Conservation (phyloP, 2,113 vertebrate species). For the Phalacrocorax carbo region DNA sequence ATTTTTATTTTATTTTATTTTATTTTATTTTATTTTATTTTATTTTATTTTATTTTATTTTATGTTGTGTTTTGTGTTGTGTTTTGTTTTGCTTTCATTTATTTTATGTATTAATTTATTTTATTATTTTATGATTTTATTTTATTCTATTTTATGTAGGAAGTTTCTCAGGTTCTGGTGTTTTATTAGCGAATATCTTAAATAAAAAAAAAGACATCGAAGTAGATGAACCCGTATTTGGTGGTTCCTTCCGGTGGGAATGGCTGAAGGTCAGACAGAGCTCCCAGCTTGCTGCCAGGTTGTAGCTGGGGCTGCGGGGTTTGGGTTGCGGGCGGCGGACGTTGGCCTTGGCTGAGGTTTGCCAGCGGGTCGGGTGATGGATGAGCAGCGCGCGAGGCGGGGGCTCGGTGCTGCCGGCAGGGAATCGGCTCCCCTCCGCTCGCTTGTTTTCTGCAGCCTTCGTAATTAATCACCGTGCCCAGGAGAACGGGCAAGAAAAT, state of each 20-base stretch:
- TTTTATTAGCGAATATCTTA: not conserved
- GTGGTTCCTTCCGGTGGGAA: not conserved
- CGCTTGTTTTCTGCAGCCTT: not conserved
- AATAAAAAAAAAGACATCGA: accelerated
- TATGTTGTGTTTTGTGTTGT: not conserved
- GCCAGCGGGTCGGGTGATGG: not conserved
- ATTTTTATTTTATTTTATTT: no score
- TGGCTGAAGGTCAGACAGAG: not conserved
- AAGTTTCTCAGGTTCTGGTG: not conserved
- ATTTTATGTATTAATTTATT: not conserved
- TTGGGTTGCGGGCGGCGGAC: not conserved
- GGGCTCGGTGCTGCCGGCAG: not conserved
- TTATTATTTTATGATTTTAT: no score
- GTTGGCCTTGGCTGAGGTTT: not conserved
- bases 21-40: no score
- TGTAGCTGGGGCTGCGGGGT: not conserved
- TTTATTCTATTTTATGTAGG: not conserved
- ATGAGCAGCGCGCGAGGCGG: not conserved
- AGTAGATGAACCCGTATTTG: not conserved
- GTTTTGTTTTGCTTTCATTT: not conserved
- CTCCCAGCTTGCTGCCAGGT: not conserved
- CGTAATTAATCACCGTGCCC: not conserved
- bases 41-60: not conserved
- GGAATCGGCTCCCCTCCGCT: not conserved
- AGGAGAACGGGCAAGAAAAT: not conserved